phyloP scores from a whole-genome alignment of 2,888 invertebrate species.

The Calameuta pallipes region DNA sequence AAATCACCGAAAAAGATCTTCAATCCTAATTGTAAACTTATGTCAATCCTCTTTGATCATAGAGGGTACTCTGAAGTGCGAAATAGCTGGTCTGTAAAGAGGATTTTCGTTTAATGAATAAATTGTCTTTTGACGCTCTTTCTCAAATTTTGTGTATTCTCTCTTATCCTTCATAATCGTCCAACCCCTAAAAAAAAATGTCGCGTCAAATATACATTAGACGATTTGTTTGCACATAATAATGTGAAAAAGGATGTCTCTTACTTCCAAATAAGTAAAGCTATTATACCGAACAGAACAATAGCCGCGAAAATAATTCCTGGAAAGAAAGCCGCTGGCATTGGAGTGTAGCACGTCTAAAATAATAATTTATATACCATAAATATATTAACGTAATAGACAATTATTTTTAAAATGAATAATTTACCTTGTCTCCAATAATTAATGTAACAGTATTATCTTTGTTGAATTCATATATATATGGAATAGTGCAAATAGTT shows the following conservation, averaged over 20 bases:
- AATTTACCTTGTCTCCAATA: slow-evolving; percentile 41
- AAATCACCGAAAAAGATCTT: too few relatives aligned
- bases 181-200: slow-evolving; percentile 36
- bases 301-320: slow-evolving; percentile 35
- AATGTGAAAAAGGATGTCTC: slow-evolving; percentile 14
- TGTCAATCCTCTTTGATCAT: slow-evolving; percentile 45
- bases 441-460: slow-evolving; percentile 42
- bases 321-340: slow-evolving; percentile 41
- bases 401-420: background rate
- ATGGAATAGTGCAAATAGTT: slow-evolving; percentile 40
- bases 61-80: slow-evolving; percentile 69
- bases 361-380: slow-evolving; percentile 2
- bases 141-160: slow-evolving; percentile 45
- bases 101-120: slow-evolving; percentile 68
- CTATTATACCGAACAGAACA: slow-evolving; percentile 40
- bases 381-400: background rate
- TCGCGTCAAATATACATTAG: background rate
- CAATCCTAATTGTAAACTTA: background rate
- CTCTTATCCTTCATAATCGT: slow-evolving; percentile 39
- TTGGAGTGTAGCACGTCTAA: slow-evolving; percentile 42
- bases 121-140: slow-evolving; percentile 40
- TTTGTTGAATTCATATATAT: slow-evolving; percentile 43
- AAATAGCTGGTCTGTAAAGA: slow-evolving; percentile 73
- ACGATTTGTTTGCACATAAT: background rate
- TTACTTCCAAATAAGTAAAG: slow-evolving; percentile 53